A percentile compares a stretch with the other conserved stretches of the same genome.
Conservation (phyloP, 2,888 invertebrate genomes). For the Escarpia spicata region DNA sequence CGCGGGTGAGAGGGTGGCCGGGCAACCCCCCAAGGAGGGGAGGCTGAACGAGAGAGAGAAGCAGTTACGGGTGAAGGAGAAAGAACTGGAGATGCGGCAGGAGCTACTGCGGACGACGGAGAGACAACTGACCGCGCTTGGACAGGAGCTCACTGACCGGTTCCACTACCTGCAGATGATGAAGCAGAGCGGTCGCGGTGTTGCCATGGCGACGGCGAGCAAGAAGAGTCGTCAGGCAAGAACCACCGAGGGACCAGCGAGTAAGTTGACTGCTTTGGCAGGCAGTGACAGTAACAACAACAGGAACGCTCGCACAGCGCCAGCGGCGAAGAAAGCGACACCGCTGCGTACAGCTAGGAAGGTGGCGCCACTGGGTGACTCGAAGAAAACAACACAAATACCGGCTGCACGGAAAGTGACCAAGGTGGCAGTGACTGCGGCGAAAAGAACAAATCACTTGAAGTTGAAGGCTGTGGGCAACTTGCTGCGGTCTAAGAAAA, state of each 20-base stretch:
- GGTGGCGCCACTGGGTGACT: too few relatives aligned
- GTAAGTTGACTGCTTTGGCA: too few relatives aligned
- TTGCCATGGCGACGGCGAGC: background rate
- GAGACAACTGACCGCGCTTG: background rate
- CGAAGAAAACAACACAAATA: too few relatives aligned
- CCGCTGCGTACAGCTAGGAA: too few relatives aligned
- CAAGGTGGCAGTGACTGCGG: background rate
- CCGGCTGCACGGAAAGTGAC: background rate
- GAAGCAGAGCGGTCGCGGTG: background rate
- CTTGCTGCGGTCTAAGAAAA: background rate
- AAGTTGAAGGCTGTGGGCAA: background rate
- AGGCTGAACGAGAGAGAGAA: constrained; percentile 1
- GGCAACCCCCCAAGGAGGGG: background rate
- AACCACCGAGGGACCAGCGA: too few relatives aligned
- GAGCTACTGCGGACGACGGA: constrained; percentile 6
- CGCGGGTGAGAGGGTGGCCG: background rate
- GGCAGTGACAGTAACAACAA: too few relatives aligned
- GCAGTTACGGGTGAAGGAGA: background rate
- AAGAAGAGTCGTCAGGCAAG: background rate
- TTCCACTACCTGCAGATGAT: background rate
- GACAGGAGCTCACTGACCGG: background rate
- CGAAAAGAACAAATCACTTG: background rate
- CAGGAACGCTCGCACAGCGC: too few relatives aligned
- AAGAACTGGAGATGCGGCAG: constrained; percentile 14
- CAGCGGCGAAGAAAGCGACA: too few relatives aligned